Evolutionary conservation across 2,888 invertebrate species (phyloP).

Genomic region (Leucophora obtusa): DNA sequence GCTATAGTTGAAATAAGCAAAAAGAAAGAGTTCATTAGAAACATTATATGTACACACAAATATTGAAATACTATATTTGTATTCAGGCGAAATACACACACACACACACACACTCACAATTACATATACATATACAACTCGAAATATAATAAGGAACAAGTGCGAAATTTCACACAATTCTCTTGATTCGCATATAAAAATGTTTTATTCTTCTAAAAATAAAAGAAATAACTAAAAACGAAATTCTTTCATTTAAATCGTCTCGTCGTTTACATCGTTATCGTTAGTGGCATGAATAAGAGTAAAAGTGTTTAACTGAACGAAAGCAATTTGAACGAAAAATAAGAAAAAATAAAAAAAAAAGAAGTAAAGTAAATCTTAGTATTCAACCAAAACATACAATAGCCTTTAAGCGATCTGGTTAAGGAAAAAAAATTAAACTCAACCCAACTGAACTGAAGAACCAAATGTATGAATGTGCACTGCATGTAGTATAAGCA

Average conservation of each 20-base stretch:
- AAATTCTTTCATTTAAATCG: background rate
- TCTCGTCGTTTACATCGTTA: slow-evolving; percentile 7
- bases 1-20: slow-evolving; percentile 3
- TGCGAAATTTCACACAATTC: slow-evolving; percentile 60
- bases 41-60: slow-evolving; percentile 21
- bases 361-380: slow-evolving; percentile 22
- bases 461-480: background rate
- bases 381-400: slow-evolving; percentile 2
- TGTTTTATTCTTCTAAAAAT: background rate
- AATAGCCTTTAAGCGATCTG: slow-evolving; percentile 38
- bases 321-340: slow-evolving; percentile 47
- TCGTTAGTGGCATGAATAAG: slow-evolving; percentile 4
- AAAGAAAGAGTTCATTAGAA: slow-evolving; percentile 18
- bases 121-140: background rate
- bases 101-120: background rate
- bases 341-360: background rate
- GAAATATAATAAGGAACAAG: slow-evolving; percentile 30
- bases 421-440: slow-evolving; percentile 7
- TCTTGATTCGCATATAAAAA: slow-evolving; percentile 38
- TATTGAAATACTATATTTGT: slow-evolving; percentile 22
- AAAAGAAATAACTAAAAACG: slow-evolving; percentile 5
- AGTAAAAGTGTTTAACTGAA: slow-evolving; percentile 50
- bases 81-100: slow-evolving; percentile 18
- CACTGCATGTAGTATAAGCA: background rate
- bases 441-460: background rate